Base-by-base conservation (phyloP, 2,797 vertebrate genomes). In the Pagetopsis macropterus region DNA sequence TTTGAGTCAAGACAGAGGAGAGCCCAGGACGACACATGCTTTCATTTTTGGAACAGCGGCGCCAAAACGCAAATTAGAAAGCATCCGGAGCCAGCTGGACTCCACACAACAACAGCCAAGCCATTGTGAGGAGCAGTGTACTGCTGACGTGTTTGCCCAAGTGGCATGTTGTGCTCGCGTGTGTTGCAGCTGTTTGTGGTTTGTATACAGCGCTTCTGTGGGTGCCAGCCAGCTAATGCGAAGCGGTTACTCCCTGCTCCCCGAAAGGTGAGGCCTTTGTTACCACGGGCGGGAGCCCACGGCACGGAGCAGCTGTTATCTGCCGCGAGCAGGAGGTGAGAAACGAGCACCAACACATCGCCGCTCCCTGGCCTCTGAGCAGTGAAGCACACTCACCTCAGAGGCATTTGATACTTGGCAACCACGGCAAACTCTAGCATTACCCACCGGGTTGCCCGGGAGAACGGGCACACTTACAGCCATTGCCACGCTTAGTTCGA, bases 401-500 rank as follows among this genome's bases (percentile, higher is more conserved):
- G 70, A 86, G 86, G 87, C 79, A 81, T 82, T 54, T 75, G 69
- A 84, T 72, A 70, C 75, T 76, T 81, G 76, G 78, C 83, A 85
- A 61, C 46, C 50, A 14, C 19, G 3, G 66, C 65, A 79, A 81
- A 72, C 33, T 78, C 78, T 70, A 82, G 81, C 70, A 80, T 83
- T 84, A 87, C 70, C 78, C 75, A 72, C 81, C 79, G 79, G 84
- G 84, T 72, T 85, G 82, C 76, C 71, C 67, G 72, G 27, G 48
- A 76, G 82, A 83, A 83, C 65, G 75, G 68, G 70, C 65, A 72
- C 86, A 85, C 90, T 92, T 69, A 84, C 83, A 82, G 79, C 5
- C 79, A 72, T 82, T 8, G 78, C 85, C 57, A 70, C 66, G 75
- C 76, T 85, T 84, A 90, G 89, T 89, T 89, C 91, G 88, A 87